Percentiles rank a stretch among this genome's conserved stretches.
phyloP scores from a whole-genome alignment of 1,140 invertebrate species.

The Pectinophora gossypiella region DNA sequence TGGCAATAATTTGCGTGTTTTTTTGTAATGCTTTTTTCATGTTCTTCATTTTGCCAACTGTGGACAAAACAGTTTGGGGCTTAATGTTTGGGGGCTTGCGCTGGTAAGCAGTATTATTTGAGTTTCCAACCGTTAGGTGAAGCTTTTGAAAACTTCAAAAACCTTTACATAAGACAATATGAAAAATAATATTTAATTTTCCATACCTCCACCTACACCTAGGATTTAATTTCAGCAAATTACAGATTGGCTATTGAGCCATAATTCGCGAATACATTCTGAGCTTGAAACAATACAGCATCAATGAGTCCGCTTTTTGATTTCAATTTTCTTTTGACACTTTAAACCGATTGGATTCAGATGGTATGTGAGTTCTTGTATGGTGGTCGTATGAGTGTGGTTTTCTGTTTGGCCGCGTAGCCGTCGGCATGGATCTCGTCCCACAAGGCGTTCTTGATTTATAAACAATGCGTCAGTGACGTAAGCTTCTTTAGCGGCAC shows the following conservation, averaged over 20 bases:
- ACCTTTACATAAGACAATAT: no score
- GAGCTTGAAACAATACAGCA: neutral
- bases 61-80: no score
- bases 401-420: conserved; percentile 10
- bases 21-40: no score
- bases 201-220: no score
- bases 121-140: no score
- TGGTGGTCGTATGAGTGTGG: neutral
- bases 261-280: neutral
- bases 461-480: conserved; percentile 73
- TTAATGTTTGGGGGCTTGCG: no score
- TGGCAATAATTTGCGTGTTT: no score
- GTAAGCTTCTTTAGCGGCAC: conserved; percentile 71
- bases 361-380: no score
- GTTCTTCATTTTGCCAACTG: no score
- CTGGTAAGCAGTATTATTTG: no score
- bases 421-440: conserved; percentile 16
- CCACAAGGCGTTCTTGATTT: conserved; percentile 52
- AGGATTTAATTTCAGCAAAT: neutral
- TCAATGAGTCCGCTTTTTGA: conserved; percentile 6
- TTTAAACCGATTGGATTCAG: neutral
- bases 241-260: neutral
- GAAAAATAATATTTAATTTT: no score
- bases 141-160: no score
- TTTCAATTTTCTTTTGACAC: conserved; percentile 10